Percentiles rank a stretch among this genome's conserved stretches.
phyloP scores from a whole-genome alignment of 2,888 invertebrate species.

The Ophion ellenae region DNA sequence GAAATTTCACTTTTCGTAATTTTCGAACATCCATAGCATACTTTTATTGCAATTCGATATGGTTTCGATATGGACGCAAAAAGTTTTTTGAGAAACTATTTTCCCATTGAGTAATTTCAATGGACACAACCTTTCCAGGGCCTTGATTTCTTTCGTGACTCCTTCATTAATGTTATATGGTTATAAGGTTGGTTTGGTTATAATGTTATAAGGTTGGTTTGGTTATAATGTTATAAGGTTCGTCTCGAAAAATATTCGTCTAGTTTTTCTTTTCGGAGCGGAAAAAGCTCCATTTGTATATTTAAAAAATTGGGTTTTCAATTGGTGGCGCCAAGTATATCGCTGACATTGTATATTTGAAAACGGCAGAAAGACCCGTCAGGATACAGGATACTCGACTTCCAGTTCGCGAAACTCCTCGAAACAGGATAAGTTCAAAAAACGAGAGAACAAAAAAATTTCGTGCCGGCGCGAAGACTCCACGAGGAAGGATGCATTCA shows the following conservation, averaged over 20 bases:
- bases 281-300: no score
- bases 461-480: constrained; percentile 70
- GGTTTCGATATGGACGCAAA: neutral
- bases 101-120: neutral
- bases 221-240: no score
- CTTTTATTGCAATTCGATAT: neutral
- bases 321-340: neutral
- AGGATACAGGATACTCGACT: constrained; percentile 89
- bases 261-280: no score
- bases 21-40: no score
- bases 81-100: neutral
- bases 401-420: constrained; percentile 87
- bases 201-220: no score
- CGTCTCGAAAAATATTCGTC: no score
- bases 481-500: constrained; percentile 64
- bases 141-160: no score
- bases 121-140: neutral
- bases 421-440: constrained; percentile 73
- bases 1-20: neutral
- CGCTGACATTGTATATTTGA: neutral
- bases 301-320: neutral
- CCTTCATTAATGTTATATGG: no score
- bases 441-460: constrained; percentile 73
- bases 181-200: no score
- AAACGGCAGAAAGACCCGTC: constrained; percentile 83